A percentile compares a stretch with the other conserved stretches of the same genome.
These are phyloP conservation scores for Nymphalis polychloros DNA, from an alignment of 2,888 invertebrate genomes.

Conservation along the genomic window DNA sequence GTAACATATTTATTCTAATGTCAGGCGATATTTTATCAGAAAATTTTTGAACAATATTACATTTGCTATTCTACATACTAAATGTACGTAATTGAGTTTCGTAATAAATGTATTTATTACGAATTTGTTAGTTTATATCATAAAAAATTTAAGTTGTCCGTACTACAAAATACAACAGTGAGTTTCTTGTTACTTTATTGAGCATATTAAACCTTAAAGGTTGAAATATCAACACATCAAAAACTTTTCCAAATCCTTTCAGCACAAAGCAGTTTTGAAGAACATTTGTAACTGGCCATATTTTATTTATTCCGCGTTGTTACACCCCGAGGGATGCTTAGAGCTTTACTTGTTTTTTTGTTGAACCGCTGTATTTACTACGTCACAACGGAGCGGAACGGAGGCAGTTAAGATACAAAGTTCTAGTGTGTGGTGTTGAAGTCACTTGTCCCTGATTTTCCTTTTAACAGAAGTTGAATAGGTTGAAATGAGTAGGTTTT, in stretches of 20 bases:
- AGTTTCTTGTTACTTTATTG: too few species aligned
- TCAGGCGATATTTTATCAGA: constrained; percentile 15
- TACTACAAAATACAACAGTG: too few species aligned
- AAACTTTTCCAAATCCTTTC: neutral
- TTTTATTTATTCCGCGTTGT: constrained; percentile 12
- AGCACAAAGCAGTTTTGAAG: neutral
- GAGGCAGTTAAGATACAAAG: too few species aligned
- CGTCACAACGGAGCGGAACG: neutral
- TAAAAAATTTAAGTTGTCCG: too few species aligned
- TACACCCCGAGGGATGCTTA: constrained; percentile 10
- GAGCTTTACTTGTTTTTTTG: neutral
- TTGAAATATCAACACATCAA: neutral
- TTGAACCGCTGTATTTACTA: neutral
- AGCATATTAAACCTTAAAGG: neutral
- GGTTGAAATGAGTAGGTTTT: neutral
- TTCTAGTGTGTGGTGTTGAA: too few species aligned
- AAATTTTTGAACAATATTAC: neutral
- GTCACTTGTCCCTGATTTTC: too few species aligned
- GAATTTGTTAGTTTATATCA: too few species aligned
- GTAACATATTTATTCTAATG: constrained; percentile 19
- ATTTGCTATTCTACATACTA: constrained; percentile 10
- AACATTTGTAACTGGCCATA: constrained; percentile 7
- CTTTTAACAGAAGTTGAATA: neutral
- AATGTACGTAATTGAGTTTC: neutral
- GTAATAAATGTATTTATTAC: neutral